Evolutionary conservation across 2,888 invertebrate genomes (phyloP).

Genomic region (Cheilosia soror): DNA sequence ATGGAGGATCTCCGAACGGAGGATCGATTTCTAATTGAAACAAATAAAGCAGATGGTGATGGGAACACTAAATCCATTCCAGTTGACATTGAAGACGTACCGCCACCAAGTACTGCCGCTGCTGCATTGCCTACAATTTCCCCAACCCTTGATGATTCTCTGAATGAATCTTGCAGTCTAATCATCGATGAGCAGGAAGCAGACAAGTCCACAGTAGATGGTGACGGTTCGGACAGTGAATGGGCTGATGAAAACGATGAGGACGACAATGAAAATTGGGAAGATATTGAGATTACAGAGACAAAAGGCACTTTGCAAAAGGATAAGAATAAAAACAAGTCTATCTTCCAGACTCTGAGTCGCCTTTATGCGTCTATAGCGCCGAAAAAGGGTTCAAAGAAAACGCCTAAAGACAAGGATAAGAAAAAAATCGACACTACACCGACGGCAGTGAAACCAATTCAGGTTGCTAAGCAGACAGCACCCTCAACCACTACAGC

Average conservation of each 20-base stretch:
- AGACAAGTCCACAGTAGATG: constrained; percentile 16
- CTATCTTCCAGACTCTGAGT: constrained; percentile 77
- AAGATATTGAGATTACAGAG: constrained; percentile 79
- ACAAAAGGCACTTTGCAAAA: constrained; percentile 42
- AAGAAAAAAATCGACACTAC: constrained; percentile 24
- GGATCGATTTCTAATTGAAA: constrained; percentile 55
- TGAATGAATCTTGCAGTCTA: constrained; percentile 48
- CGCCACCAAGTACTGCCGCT: not conserved
- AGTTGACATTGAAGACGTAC: constrained; percentile 6
- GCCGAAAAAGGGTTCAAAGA: constrained; percentile 56
- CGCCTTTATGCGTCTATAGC: constrained; percentile 73
- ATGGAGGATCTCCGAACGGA: constrained; percentile 30
- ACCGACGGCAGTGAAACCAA: constrained; percentile 37
- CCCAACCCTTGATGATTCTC: constrained; percentile 8
- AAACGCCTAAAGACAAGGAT: constrained; percentile 38
- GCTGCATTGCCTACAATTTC: not conserved
- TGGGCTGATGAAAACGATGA: constrained; percentile 41
- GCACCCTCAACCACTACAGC: not conserved
- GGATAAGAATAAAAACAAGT: constrained; percentile 76
- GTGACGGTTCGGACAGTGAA: constrained; percentile 49
- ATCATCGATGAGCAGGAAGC: constrained; percentile 55
- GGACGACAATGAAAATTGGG: constrained; percentile 80
- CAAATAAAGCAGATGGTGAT: not conserved
- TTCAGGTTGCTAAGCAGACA: constrained; percentile 9
- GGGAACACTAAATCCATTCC: not conserved